Base-by-base conservation (phyloP, 1,140 invertebrate species). In the Phenacoccus solenopsis region DNA sequence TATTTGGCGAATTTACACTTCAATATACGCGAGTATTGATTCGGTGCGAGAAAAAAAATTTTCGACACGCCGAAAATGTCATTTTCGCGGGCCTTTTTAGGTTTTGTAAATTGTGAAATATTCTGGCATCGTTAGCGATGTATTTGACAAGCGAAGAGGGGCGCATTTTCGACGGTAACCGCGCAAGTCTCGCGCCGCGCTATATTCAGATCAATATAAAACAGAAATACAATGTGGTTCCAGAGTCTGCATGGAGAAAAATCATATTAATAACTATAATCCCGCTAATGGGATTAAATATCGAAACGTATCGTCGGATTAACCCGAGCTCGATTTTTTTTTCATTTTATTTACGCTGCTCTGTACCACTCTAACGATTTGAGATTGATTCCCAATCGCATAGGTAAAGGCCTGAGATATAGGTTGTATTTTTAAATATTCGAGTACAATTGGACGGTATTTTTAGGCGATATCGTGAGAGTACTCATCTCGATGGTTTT, bases 161-260 rank as follows among this genome's bases (percentile, higher is more conserved):
- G 25, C 21, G 59, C 20, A 24, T 64, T 64, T 64, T 64, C n/a
- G n/a, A n/a, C n/a, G 59, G 59, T 64, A 64, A 64, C 59, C 59
- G 59, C 59, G 59, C 59, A 64, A 64, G 59, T 64, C 22, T 27
- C 21, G 13, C 9, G 59, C 25, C 21, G 13, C 9, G 59, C 25
- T 27, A 27, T 64, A 27, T 64, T 64, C 22, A 64, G 59, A 64
- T 64, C 59, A 64, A 64, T 64, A 64, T 64, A 64, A 25, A 64
- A 64, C 59, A 64, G 59, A 64, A 64, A 64, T 27, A 64, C 59
- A 64, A 64, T 64, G 25, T 49, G 59, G 59, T 64, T 64, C 59
- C 38, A 49, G 38, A 10, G 38, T 49, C 38, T 49, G 38, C 12
- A 49, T 49, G 20, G n/a, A n/a, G n/a, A 49, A 49, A 49, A 49